Percentiles rank a stretch among this genome's conserved stretches.
Conservation (phyloP, 2,888 invertebrate species). For the Pheosia gnoma region DNA sequence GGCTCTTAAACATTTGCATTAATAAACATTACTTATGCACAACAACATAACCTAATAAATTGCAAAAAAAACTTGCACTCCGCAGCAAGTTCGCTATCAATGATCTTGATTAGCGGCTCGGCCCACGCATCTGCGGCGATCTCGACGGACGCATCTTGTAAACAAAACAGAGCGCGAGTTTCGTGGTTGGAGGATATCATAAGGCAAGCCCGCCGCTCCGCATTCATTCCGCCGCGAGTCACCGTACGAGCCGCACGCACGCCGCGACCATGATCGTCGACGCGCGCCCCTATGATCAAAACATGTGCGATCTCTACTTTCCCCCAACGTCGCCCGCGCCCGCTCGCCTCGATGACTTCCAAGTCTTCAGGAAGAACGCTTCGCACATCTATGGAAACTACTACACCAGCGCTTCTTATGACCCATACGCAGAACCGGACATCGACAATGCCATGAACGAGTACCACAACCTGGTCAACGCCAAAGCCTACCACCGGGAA, state of each 20-base stretch:
- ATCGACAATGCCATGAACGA: slow-evolving; percentile 65
- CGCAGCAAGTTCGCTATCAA: slow-evolving; percentile 17
- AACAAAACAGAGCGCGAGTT: slow-evolving; percentile 65
- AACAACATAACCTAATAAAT: slow-evolving; percentile 30
- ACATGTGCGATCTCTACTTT: slow-evolving; percentile 74
- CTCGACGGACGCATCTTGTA: slow-evolving; percentile 50
- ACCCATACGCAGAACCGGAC: slow-evolving; percentile 68
- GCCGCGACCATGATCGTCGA: slow-evolving; percentile 71
- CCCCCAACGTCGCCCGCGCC: slow-evolving; percentile 66
- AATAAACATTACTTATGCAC: slow-evolving; percentile 25
- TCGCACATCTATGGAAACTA: slow-evolving; percentile 70
- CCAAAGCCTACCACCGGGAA: slow-evolving; percentile 66
- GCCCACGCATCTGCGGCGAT: slow-evolving; percentile 27
- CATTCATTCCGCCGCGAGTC: slow-evolving; percentile 62
- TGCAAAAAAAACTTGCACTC: slow-evolving; percentile 34
- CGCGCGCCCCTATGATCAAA: slow-evolving; percentile 76
- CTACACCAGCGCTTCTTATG: slow-evolving; percentile 67
- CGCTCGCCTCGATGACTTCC: slow-evolving; percentile 77
- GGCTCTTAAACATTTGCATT: slow-evolving; percentile 20
- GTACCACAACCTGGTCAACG: slow-evolving; percentile 72
- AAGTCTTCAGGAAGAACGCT: slow-evolving; percentile 74
- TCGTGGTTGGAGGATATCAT: slow-evolving; percentile 52
- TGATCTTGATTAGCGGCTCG: slow-evolving; percentile 34
- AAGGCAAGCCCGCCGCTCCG: slow-evolving; percentile 47
- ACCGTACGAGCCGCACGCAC: slow-evolving; percentile 58